Percentiles rank a stretch among this genome's conserved stretches.
These are phyloP conservation scores for Malaclemys terrapin DNA, from an alignment of 2,113 vertebrate genomes.

Conservation along the genomic window DNA sequence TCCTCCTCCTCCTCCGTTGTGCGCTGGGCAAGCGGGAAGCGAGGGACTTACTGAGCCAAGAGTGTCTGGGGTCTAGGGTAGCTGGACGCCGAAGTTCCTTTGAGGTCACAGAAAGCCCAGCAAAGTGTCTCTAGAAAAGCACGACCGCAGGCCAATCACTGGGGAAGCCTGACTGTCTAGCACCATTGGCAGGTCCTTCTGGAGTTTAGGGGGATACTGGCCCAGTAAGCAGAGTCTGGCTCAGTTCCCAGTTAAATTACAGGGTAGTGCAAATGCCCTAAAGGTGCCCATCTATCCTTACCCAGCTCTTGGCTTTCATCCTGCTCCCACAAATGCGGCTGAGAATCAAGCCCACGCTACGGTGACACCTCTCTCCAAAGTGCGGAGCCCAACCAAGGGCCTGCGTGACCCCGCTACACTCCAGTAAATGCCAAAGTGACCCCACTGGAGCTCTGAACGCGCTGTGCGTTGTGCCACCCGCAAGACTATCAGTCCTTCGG, in stretches of 20 bases:
- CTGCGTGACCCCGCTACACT: neutral
- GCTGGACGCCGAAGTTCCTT: neutral
- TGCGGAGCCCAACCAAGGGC: neutral
- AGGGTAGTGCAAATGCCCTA: fast-evolving
- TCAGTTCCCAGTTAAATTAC: neutral
- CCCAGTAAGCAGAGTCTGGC: neutral
- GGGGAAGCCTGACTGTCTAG: neutral
- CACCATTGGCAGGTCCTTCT: neutral
- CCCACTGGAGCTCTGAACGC: neutral
- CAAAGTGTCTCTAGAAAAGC: neutral
- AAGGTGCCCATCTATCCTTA: neutral
- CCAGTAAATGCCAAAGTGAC: neutral
- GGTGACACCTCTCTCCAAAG: neutral
- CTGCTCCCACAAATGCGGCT: no score
- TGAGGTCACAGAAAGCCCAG: neutral
- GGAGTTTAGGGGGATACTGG: neutral
- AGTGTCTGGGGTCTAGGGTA: neutral
- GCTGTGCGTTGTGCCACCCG: fast-evolving
- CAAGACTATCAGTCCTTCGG: neutral
- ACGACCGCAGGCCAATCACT: neutral
- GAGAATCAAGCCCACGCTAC: no score
- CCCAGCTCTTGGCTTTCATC: neutral
- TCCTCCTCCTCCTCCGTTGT: neutral
- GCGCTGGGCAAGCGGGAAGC: neutral
- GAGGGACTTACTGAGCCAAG: neutral